Base-by-base conservation (phyloP, 2,888 invertebrate genomes). In the Pardosa pseudoannulata region DNA sequence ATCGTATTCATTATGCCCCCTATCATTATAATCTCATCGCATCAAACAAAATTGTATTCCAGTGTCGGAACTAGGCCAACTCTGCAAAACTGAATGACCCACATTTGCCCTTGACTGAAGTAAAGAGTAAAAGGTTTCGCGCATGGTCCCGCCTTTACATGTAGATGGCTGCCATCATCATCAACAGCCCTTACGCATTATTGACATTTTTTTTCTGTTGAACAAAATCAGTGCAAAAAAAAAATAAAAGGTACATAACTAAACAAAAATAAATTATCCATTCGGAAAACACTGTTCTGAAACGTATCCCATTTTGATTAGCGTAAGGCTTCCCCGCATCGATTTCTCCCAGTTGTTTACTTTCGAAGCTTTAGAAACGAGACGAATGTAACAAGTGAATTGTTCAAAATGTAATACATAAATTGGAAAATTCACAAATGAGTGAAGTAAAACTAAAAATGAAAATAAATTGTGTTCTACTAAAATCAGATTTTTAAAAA, bases 21-120 rank as follows among this genome's bases (percentile, higher is more conserved):
- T n/a, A n/a, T n/a, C n/a, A n/a, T 36, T 36, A 7, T 7, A 7
- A 36, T 9, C 36, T 9, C 36, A 36, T 36, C 36, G 6, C 9
- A 36, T 36, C 36, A 28, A 29, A 29, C 9, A 23, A 56, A 56
- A 56, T 11, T 23, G 46, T 46, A 31, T 27, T 64, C 39, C 23
- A 72, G 39, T 56, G 23, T 7, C 7, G n/a, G 56, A 74, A n/a
- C 39, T 56, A 56, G 46, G 71, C 64, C 71, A 72, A 67, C 71
- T 64, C 23, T 50, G 78, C 67, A 56, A 32, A 67, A 65, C 28
- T 56, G 72, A 67, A 67, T 67, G 83, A 85, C 83, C 83, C 83
- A 85, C 83, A 85, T 78, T 73, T 85, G 83, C 78, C 83, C 83
- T 85, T 85, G 83, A 85, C 78, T 41, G 65, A 75, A 46, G 65